These are phyloP conservation scores for Dryomyza anilis DNA, from an alignment of 2,888 invertebrate genomes.

Conservation along the genomic window DNA sequence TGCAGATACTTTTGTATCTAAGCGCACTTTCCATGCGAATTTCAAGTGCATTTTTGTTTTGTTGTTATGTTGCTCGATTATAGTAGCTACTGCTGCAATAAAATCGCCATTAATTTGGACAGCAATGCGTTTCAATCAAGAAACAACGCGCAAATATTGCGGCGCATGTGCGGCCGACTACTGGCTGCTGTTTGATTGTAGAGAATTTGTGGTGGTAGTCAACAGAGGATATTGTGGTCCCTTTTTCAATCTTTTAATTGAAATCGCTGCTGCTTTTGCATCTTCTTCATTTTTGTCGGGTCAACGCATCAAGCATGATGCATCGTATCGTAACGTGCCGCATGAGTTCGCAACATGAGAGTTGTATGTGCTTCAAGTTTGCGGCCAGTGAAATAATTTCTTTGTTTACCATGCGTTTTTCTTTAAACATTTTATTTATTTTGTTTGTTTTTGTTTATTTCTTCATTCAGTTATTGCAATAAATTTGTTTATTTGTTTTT, in stretches of 20 bases:
- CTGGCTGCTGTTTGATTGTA: background rate
- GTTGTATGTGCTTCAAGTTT: too few relatives aligned
- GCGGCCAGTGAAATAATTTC: background rate
- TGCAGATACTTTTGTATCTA: background rate
- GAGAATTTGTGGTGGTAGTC: background rate
- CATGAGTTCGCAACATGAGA: too few relatives aligned
- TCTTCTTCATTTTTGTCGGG: too few relatives aligned
- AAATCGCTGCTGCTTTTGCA: too few relatives aligned
- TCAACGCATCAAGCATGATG: too few relatives aligned
- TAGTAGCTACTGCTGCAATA: background rate
- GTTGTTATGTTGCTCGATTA: background rate
- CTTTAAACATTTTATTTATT: too few relatives aligned
- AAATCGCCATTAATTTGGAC: slow-evolving; percentile 31
- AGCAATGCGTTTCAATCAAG: slow-evolving; percentile 4
- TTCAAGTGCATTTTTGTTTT: background rate
- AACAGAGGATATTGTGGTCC: background rate
- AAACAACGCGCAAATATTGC: background rate
- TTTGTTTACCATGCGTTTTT: background rate
- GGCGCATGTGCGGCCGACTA: background rate
- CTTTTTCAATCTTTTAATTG: background rate
- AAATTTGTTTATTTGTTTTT: background rate
- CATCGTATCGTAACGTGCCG: too few relatives aligned
- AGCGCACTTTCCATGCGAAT: background rate
- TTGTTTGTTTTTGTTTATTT: too few relatives aligned
- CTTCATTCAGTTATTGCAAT: too few relatives aligned